phyloP scores from a whole-genome alignment of 2,797 vertebrate genomes.

The Coregonus sp. region DNA sequence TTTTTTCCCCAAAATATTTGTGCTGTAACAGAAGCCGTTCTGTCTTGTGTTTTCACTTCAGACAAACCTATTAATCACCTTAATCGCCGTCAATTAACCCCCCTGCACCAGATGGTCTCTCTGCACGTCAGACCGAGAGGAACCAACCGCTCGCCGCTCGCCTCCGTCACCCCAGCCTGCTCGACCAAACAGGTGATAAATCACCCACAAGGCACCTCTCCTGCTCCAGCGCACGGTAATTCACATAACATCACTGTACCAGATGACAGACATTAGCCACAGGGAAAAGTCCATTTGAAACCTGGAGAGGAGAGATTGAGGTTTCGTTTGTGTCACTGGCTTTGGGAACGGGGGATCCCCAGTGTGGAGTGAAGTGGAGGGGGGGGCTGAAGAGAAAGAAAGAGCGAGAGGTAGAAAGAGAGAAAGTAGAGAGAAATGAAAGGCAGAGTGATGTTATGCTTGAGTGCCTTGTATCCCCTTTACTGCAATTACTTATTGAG shows the following conservation, averaged over 20 bases:
- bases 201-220: constrained; percentile 53
- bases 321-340: constrained; percentile 10
- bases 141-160: constrained; percentile 46
- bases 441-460: constrained; percentile 33
- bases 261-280: constrained; percentile 68
- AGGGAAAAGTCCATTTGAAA: constrained; percentile 50
- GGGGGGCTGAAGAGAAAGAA: background rate
- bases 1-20: constrained; percentile 79
- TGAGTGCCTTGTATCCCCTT: constrained; percentile 51
- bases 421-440: background rate
- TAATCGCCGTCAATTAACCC: constrained; percentile 87
- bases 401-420: no score
- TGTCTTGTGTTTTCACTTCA: constrained; percentile 86
- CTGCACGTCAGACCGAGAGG: constrained; percentile 61
- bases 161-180: constrained; percentile 36
- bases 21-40: constrained; percentile 81
- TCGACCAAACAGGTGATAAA: constrained; percentile 73
- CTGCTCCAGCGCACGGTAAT: constrained; percentile 55
- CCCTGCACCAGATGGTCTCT: constrained; percentile 68
- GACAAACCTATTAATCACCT: constrained; percentile 85
- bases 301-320: background rate
- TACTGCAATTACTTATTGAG: constrained; percentile 59
- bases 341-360: constrained; percentile 12
- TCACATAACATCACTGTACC: constrained; percentile 65
- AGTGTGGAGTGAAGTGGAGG: background rate